phyloP scores from a whole-genome alignment of 2,888 invertebrate genomes.

The Stomorhina lunata region DNA sequence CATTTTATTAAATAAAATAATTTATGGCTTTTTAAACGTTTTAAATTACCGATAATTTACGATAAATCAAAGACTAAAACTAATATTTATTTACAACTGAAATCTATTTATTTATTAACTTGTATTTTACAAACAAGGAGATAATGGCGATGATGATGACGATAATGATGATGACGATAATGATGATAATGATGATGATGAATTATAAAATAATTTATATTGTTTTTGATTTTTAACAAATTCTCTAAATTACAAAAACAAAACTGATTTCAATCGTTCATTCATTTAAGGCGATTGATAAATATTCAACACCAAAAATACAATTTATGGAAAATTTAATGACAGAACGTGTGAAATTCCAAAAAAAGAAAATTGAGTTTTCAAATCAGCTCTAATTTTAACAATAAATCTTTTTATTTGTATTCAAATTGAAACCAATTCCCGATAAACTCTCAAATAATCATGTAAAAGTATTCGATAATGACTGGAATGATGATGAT shows the following conservation, averaged over 20 bases:
- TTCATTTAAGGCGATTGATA: constrained; percentile 1
- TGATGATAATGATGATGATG: not conserved
- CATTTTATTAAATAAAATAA: constrained; percentile 11
- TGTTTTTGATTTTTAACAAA: not conserved
- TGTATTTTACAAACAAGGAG: no score
- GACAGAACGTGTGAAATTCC: constrained; percentile 38
- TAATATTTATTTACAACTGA: not conserved
- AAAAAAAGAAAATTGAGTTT: not conserved
- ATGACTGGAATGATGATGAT: not conserved
- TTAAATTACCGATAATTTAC: constrained; percentile 23
- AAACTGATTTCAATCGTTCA: not conserved
- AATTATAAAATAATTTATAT: constrained; percentile 16
- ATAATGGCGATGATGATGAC: not conserved
- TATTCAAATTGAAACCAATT: constrained; percentile 12
- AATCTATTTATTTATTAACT: no score
- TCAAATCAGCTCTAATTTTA: not conserved
- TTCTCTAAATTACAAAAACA: not conserved
- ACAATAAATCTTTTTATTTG: not conserved
- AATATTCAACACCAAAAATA: not conserved
- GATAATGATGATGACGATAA: not conserved
- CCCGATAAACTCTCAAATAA: constrained; percentile 1
- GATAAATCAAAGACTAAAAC: not conserved
- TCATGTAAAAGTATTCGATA: constrained; percentile 5
- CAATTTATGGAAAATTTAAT: not conserved
- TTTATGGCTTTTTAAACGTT: constrained; percentile 44